Base-by-base conservation (phyloP, 2,113 vertebrate species). In the Leptobrachium leishanense region DNA sequence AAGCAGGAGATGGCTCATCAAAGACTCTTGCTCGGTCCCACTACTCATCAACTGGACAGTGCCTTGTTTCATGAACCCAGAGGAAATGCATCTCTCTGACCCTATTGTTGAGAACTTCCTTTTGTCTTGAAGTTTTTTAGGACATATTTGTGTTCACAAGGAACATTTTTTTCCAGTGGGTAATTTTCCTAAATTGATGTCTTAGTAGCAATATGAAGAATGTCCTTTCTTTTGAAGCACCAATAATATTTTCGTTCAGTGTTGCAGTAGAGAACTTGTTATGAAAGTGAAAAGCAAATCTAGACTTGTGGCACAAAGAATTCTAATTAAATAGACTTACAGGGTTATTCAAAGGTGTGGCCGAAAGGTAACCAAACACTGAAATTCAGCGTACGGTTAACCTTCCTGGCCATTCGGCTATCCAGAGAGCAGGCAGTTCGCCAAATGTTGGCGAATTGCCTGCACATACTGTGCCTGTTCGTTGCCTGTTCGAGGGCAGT, bases 31-130 rank as follows among this genome's bases (percentile, higher is more conserved):
- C 84, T 90, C 77, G 91, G 91, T 89, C 92, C 84, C 88, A 88
- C 93, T 92, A 88, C 94, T 94, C 93, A 94, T 94, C 94, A 92
- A 90, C 92, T 91, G 90, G 92, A 92, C 92, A 94, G 84, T 91
- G 87, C 89, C 92, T 89, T 95, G 93, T 93, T 91, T 95, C 95
- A 95, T 95, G 96, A 94, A 86, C 85, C 3, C 84, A 85, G 85
- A 91, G 95, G 98, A 98, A 98, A 96, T 94, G 95, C 97, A 98
- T 98, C 96, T 98, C 95, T 92, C 96, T 93, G 94, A 91, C 95
- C 94, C 96, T 95, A 99, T 99, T 99, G 98, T 99, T 97, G 90
- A 86, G 88, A 85, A 85, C 92, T 96, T 98, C 97, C 96, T 96
- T 94, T 88, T 97, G 93, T 95, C 94, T 92, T 93, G 87, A 88